These are phyloP conservation scores for Aleiodes alternator DNA, from an alignment of 2,888 invertebrate genomes.

Conservation along the genomic window DNA sequence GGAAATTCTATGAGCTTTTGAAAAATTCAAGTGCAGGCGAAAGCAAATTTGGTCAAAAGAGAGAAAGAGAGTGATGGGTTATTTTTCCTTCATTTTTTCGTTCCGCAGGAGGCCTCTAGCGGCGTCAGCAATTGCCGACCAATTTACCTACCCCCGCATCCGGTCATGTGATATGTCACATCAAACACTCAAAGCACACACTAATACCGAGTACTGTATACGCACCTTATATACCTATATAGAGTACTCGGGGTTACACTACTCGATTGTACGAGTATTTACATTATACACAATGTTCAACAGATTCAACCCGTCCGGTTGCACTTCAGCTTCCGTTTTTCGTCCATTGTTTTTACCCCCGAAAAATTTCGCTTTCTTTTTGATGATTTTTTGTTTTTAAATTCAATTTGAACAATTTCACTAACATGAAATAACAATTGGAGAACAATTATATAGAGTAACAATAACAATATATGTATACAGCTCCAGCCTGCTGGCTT, in stretches of 20 bases:
- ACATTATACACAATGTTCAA: constrained; percentile 54
- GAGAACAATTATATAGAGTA: too few species aligned
- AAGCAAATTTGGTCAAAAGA: constrained; percentile 50
- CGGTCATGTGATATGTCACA: constrained; percentile 73
- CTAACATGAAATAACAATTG: too few species aligned
- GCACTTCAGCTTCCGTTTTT: constrained; percentile 48
- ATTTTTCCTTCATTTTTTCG: constrained; percentile 16
- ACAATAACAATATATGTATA: too few species aligned
- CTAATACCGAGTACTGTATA: constrained; percentile 48
- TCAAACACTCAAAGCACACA: constrained; percentile 68
- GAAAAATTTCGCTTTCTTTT: constrained; percentile 1
- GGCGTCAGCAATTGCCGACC: constrained; percentile 75
- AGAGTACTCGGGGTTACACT: constrained; percentile 37
- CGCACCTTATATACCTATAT: constrained; percentile 49
- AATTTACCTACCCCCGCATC: constrained; percentile 76
- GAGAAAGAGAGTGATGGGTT: constrained; percentile 62
- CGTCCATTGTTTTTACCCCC: constrained; percentile 24
- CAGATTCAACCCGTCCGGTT: constrained; percentile 63
- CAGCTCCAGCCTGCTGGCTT: too few species aligned
- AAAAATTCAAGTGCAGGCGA: neutral
- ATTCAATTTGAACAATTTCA: too few species aligned
- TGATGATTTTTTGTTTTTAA: constrained; percentile 15
- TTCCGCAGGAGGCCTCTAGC: constrained; percentile 66
- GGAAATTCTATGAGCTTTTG: too few species aligned
- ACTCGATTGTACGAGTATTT: constrained; percentile 57